phyloP scores from a whole-genome alignment of 2,113 vertebrate genomes.

The Cryptomyrus ogoouensis region DNA sequence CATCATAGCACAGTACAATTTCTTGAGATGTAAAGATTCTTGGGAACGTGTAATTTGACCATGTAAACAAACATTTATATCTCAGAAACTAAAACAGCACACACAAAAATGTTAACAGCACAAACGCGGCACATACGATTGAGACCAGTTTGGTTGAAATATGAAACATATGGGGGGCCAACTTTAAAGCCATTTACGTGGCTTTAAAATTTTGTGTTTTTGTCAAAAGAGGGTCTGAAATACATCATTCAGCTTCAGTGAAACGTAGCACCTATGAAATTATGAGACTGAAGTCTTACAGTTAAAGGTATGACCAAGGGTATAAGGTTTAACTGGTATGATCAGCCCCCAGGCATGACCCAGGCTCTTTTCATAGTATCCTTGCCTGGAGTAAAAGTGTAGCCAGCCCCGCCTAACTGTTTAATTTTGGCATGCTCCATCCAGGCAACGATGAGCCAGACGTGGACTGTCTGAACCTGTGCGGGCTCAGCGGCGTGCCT shows the following conservation, averaged over 20 bases:
- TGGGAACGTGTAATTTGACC: too few relatives aligned
- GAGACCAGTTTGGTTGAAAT: too few relatives aligned
- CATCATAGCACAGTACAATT: too few relatives aligned
- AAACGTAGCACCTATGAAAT: not conserved
- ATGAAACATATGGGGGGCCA: too few relatives aligned
- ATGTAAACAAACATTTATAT: too few relatives aligned
- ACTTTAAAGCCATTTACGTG: too few relatives aligned
- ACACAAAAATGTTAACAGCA: too few relatives aligned
- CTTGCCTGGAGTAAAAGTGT: not conserved
- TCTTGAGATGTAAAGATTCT: too few relatives aligned
- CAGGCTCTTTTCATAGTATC: not conserved
- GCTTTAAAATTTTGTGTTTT: not conserved
- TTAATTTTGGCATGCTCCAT: not conserved
- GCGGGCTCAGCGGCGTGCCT: conserved; percentile 72
- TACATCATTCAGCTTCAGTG: not conserved
- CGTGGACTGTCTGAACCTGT: conserved; percentile 70
- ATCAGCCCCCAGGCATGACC: not conserved
- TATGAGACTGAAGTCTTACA: not conserved
- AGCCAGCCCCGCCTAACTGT: not conserved
- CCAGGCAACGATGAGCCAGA: conserved; percentile 76
- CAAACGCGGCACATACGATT: too few relatives aligned
- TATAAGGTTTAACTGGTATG: not conserved
- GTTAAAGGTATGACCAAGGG: not conserved
- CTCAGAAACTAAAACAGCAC: too few relatives aligned
- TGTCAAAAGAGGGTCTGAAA: not conserved